phyloP scores from a whole-genome alignment of 2,113 vertebrate species.

The Anhinga anhinga region DNA sequence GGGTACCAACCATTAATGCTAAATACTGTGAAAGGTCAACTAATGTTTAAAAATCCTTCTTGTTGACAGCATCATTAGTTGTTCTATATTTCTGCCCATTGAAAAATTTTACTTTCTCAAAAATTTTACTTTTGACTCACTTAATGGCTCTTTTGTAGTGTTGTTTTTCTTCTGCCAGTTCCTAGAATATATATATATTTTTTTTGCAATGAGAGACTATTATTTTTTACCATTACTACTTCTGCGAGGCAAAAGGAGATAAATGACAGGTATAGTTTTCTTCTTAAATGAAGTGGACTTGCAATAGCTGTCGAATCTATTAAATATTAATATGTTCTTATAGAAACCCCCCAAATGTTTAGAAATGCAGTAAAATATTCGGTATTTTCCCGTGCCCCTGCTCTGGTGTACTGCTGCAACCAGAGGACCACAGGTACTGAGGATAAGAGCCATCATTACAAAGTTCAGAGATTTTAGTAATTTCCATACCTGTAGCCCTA shows the following conservation, averaged over 20 bases:
- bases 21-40: neutral
- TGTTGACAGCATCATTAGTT: no score
- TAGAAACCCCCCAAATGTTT: neutral
- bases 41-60: neutral
- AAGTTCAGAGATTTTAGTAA: neutral
- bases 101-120: neutral
- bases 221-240: neutral
- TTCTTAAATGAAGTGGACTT: neutral
- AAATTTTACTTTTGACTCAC: neutral
- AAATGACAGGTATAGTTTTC: neutral
- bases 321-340: neutral
- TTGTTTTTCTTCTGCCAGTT: neutral
- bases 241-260: neutral
- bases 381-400: neutral
- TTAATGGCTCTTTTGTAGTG: no score
- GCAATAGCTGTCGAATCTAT: neutral
- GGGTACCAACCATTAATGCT: no score
- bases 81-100: neutral
- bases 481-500: no score
- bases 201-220: neutral
- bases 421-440: neutral
- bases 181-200: neutral
- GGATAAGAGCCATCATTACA: no score
- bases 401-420: neutral
- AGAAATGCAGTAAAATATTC: neutral